Base-by-base conservation (phyloP, 2,888 invertebrate species). In the Andrena camellia region DNA sequence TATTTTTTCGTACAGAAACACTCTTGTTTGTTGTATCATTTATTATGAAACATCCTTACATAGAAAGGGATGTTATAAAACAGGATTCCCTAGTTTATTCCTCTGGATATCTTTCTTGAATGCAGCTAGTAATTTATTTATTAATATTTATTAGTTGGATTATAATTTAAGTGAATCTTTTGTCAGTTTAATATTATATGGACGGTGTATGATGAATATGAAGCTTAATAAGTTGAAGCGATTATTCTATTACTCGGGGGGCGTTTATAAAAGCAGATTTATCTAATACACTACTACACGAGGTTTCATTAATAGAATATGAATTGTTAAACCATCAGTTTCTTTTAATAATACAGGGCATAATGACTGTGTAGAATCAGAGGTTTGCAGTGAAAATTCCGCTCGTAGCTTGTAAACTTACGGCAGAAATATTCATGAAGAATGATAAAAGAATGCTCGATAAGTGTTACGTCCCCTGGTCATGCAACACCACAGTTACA, bases 351-450 rank as follows among this genome's bases (percentile, higher is more conserved):
- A 59, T 20, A 23, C 23, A 50, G 17, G 7, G 4, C 20, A 26
- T 64, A 64, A 73, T 20, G 23, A 48, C 17, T 10, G 23, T 20
- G 48, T 33, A 31, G 26, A 68, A 67, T 59, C 13, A 23, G 17
- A 29, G 42, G 1, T 31, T 67, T 10, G 20, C 20, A 5, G 33
- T 66, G 26, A 26, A 77, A 77, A 77, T 74, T 66, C 33, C 17
- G 48, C 29, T 10, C 33, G 13, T 31, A 17, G 10, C 26, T 64
- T 66, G 48, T 35, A 59, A 59, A 50, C 33, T 66, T 59, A 50
- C 17, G 26, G 50, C 1, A 20, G 35, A 77, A 74, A 74, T 77
- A 77, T 77, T 74, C 59, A 77, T 50, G 75, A 74, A 50, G 17
- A 66, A 29, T 74, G 59, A 77, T 77, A 77, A 77, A 64, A 59